Evolutionary conservation across 2,113 vertebrate species (phyloP).

Genomic region (Bubo blakistoni): DNA sequence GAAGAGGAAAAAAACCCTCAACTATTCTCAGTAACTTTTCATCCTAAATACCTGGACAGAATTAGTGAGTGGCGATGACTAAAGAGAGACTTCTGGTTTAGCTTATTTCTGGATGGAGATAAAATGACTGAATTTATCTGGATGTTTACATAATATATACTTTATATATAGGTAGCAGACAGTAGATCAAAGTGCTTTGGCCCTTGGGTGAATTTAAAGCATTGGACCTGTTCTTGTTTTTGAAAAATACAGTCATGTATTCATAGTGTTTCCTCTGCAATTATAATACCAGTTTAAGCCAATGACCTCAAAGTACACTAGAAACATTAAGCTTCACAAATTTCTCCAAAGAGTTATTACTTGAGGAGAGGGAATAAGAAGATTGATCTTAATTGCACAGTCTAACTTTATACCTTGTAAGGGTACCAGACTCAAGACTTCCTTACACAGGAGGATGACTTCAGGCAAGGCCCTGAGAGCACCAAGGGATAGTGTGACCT

Average conservation of each 20-base stretch:
- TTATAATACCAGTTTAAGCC: neutral
- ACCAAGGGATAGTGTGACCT: neutral
- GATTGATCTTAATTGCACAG: neutral
- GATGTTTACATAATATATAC: neutral
- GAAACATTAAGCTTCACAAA: neutral
- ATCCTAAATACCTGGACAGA: neutral
- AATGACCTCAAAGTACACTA: neutral
- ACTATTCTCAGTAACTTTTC: neutral
- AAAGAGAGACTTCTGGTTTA: neutral
- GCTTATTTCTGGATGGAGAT: neutral
- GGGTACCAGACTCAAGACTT: neutral
- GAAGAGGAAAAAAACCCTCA: fast-evolving
- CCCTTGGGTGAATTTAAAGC: neutral
- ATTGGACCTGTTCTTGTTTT: neutral
- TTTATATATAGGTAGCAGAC: no score
- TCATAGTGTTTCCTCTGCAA: neutral
- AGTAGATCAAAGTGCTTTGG: neutral
- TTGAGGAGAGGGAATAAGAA: neutral
- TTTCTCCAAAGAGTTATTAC: neutral
- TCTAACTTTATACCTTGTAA: neutral
- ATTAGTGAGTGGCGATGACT: neutral
- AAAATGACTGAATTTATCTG: neutral
- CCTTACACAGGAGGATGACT: neutral
- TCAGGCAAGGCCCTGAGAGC: neutral
- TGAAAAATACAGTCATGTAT: neutral